A percentile compares a stretch with the other conserved stretches of the same genome.
Evolutionary conservation across 2,888 invertebrate genomes (phyloP).

Genomic region (Formica aserva): DNA sequence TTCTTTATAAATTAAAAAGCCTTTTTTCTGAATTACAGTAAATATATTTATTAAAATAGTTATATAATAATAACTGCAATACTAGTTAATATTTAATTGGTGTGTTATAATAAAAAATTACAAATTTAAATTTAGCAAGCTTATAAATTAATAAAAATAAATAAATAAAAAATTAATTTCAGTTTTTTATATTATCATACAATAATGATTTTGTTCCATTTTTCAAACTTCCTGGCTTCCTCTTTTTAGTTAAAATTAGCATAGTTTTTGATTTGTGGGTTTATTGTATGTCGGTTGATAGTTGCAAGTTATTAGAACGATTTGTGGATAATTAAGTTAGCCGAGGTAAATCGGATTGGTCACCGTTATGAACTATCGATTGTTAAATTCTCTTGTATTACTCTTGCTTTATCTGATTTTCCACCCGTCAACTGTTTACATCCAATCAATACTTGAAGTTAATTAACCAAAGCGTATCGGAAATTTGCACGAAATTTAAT

Average conservation of each 20-base stretch:
- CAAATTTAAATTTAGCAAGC: too few species aligned
- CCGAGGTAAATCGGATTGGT: conserved; percentile 23
- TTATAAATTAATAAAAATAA: too few species aligned
- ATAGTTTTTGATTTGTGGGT: not conserved
- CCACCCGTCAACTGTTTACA: conserved; percentile 18
- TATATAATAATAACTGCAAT: not conserved
- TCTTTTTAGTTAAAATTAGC: not conserved
- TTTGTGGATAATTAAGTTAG: conserved; percentile 41
- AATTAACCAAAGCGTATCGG: conserved; percentile 43
- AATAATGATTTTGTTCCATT: not conserved
- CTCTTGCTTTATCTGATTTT: conserved; percentile 18
- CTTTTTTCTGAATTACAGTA: not conserved
- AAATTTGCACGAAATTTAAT: conserved; percentile 40
- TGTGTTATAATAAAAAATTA: not conserved
- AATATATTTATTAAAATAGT: not conserved
- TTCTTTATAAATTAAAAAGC: not conserved
- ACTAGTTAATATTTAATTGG: not conserved
- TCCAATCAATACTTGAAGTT: conserved; percentile 49
- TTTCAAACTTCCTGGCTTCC: not conserved
- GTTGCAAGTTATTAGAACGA: conserved; percentile 14
- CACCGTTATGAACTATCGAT: not conserved
- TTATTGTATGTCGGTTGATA: not conserved
- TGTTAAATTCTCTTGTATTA: conserved; percentile 10
- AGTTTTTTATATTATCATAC: not conserved
- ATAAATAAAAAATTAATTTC: not conserved